phyloP scores from a whole-genome alignment of 2,113 vertebrate species.

The Protobothrops flavoviridis region DNA sequence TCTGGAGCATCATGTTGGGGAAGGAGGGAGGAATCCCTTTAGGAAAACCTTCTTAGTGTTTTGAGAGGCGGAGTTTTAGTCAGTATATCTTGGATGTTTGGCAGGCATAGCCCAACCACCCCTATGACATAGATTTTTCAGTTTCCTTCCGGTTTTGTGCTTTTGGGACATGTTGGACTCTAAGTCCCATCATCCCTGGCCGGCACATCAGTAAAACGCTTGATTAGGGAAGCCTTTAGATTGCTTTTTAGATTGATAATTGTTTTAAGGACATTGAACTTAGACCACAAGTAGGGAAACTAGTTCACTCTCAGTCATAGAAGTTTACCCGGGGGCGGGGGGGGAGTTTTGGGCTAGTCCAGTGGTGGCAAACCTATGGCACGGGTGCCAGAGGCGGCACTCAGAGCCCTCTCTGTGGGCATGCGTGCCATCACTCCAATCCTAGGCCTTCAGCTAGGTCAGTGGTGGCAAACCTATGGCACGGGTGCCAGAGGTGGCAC shows the following conservation, averaged over 20 bases:
- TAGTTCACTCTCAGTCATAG: neutral
- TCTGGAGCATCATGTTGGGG: neutral
- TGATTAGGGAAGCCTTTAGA: neutral
- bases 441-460: no score
- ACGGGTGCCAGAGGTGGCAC: no score
- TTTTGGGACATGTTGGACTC: neutral
- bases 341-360: neutral
- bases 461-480: no score
- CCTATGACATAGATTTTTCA: neutral
- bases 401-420: no score
- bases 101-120: neutral
- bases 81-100: neutral
- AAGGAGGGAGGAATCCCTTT: neutral
- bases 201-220: neutral
- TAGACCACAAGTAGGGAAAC: neutral
- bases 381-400: no score
- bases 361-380: no score
- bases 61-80: neutral
- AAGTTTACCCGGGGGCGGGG: neutral
- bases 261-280: neutral
- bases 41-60: neutral
- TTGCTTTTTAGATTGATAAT: neutral
- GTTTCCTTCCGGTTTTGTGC: neutral
- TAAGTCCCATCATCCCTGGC: neutral
- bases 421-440: no score